Percentiles rank a stretch among this genome's conserved stretches.
Evolutionary conservation across 1,140 invertebrate genomes (phyloP).

Genomic region (Calliphora vicina): DNA sequence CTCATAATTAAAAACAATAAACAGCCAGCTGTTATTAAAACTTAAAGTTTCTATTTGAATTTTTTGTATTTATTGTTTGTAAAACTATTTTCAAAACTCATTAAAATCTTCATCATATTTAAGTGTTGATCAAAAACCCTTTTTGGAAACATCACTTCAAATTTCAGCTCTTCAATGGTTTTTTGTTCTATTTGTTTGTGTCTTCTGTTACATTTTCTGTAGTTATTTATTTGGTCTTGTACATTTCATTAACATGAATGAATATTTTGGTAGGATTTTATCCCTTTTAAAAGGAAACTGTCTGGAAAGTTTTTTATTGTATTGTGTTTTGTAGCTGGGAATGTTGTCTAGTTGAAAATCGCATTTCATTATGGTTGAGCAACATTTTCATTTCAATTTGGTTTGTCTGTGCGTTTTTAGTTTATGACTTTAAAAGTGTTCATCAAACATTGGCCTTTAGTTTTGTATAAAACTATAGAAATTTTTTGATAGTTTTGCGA

Average conservation of each 20-base stretch:
- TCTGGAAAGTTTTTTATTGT: background rate
- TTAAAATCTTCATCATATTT: background rate
- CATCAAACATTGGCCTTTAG: background rate
- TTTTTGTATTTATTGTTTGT: background rate
- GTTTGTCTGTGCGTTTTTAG: background rate
- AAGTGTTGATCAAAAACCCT: background rate
- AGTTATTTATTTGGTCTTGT: background rate
- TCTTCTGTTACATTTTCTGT: background rate
- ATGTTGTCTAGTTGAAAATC: background rate
- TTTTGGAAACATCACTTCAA: background rate
- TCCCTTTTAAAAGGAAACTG: background rate
- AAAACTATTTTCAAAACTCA: background rate
- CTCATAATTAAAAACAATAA: background rate
- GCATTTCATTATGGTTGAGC: background rate
- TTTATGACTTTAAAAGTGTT: background rate
- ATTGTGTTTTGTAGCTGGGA: background rate
- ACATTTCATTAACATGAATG: background rate
- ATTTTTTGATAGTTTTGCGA: too few species aligned
- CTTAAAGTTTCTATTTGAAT: background rate
- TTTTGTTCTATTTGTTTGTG: too few species aligned
- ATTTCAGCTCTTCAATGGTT: too few species aligned
- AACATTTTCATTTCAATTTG: background rate
- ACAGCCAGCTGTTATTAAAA: background rate
- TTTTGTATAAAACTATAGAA: too few species aligned
- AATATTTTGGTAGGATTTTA: background rate